phyloP scores from a whole-genome alignment of 2,888 invertebrate genomes.

The Cerastis leucographa region DNA sequence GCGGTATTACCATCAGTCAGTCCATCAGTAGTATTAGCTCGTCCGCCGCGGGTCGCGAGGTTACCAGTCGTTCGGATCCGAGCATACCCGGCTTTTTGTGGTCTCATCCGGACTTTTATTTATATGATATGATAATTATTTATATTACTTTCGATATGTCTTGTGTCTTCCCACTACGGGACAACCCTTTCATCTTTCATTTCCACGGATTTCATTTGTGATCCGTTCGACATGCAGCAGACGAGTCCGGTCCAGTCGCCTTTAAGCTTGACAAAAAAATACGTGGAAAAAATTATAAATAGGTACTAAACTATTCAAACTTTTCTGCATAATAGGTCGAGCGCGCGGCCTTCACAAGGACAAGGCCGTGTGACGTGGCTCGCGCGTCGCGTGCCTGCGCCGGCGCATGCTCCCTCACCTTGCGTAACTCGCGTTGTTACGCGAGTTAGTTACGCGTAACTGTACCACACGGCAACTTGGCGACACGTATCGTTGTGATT shows the following conservation, averaged over 20 bases:
- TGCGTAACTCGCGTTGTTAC: conserved; percentile 8
- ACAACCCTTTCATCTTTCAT: neutral
- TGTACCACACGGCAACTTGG: conserved; percentile 15
- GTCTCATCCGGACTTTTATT: neutral
- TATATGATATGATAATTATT: too few relatives aligned
- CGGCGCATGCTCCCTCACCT: conserved; percentile 41
- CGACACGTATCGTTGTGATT: conserved; percentile 13
- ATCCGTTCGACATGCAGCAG: neutral
- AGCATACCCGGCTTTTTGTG: neutral
- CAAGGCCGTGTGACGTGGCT: conserved; percentile 46
- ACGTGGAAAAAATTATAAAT: neutral
- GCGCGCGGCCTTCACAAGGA: conserved; percentile 48
- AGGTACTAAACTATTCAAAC: neutral
- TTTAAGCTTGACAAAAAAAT: neutral
- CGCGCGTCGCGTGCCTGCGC: conserved; percentile 17
- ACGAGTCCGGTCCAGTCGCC: neutral
- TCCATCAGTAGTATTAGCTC: neutral
- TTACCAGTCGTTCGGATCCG: too few relatives aligned
- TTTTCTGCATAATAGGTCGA: neutral
- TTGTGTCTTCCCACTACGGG: neutral
- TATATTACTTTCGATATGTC: neutral
- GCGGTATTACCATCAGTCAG: conserved; percentile 42
- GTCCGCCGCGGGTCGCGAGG: neutral
- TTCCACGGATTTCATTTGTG: neutral
- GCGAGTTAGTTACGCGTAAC: too few relatives aligned